A percentile compares a stretch with the other conserved stretches of the same genome.
Evolutionary conservation across 2,797 vertebrate genomes (phyloP).

Genomic region (Platalea minor): DNA sequence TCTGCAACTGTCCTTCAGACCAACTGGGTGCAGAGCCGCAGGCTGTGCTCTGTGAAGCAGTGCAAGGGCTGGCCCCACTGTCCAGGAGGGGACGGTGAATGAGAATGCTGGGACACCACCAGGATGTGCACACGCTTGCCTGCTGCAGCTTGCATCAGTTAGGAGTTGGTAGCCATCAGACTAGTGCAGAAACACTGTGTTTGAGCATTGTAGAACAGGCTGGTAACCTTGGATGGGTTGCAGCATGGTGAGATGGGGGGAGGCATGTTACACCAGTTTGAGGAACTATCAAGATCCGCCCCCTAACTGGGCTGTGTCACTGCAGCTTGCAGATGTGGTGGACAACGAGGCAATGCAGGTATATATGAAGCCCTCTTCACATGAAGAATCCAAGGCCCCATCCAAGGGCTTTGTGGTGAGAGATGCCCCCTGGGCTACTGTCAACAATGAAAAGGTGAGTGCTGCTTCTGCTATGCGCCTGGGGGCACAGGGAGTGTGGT

Average conservation of each 20-base stretch:
- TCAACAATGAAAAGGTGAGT: conserved; percentile 88
- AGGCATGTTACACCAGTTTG: background rate
- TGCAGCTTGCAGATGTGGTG: conserved; percentile 89
- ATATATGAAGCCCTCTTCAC: conserved; percentile 86
- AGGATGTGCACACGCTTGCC: background rate
- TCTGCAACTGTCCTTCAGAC: background rate
- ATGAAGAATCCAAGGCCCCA: conserved; percentile 87
- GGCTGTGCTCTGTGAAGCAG: background rate
- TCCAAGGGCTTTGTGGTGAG: conserved; percentile 98
- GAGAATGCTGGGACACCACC: background rate
- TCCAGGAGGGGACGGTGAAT: background rate
- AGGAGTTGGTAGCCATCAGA: background rate
- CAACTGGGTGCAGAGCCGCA: background rate
- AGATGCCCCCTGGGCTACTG: conserved; percentile 93
- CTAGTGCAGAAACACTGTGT: background rate
- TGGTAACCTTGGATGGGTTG: background rate
- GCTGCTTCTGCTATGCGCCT: background rate
- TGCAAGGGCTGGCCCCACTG: background rate
- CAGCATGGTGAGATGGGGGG: background rate
- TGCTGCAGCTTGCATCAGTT: background rate
- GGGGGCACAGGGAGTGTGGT: background rate
- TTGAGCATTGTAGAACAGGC: background rate
- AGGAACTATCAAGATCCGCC: background rate
- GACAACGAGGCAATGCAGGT: conserved; percentile 93
- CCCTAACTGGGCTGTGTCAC: background rate